These are phyloP conservation scores for Nomada lathburiana DNA, from an alignment of 2,888 invertebrate species.

Conservation along the genomic window DNA sequence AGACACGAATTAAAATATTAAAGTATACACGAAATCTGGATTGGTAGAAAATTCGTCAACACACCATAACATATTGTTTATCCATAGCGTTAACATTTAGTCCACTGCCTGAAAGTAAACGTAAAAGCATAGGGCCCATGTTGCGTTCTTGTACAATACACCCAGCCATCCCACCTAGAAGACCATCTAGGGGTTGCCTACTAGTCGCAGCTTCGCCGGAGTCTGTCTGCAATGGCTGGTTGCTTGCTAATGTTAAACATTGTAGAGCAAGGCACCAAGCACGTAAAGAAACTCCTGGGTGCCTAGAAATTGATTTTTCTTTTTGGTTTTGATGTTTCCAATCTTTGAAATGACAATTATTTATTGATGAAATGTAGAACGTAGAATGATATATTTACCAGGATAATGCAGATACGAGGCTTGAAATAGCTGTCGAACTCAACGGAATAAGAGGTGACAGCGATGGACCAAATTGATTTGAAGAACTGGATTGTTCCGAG, in stretches of 20 bases:
- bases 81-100: conserved; percentile 85
- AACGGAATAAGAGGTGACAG: conserved; percentile 88
- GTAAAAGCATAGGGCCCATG: conserved; percentile 88
- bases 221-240: conserved; percentile 85
- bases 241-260: conserved; percentile 90
- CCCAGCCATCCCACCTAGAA: conserved; percentile 87
- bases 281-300: conserved; percentile 89
- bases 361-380: background rate
- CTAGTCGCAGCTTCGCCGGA: conserved; percentile 76
- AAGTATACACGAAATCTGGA: background rate
- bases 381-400: conserved; percentile 82
- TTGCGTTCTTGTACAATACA: conserved; percentile 88
- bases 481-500: conserved; percentile 82
- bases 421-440: conserved; percentile 88
- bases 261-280: conserved; percentile 93
- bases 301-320: conserved; percentile 76
- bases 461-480: conserved; percentile 86
- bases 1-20: background rate
- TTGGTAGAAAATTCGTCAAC: background rate
- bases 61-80: conserved; percentile 85
- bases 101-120: conserved; percentile 89
- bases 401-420: conserved; percentile 88
- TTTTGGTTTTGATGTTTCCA: background rate
- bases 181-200: conserved; percentile 77
- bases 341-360: background rate